These are phyloP conservation scores for Tragelaphus buxtoni DNA, from an alignment of 2,113 vertebrate species.

Conservation along the genomic window DNA sequence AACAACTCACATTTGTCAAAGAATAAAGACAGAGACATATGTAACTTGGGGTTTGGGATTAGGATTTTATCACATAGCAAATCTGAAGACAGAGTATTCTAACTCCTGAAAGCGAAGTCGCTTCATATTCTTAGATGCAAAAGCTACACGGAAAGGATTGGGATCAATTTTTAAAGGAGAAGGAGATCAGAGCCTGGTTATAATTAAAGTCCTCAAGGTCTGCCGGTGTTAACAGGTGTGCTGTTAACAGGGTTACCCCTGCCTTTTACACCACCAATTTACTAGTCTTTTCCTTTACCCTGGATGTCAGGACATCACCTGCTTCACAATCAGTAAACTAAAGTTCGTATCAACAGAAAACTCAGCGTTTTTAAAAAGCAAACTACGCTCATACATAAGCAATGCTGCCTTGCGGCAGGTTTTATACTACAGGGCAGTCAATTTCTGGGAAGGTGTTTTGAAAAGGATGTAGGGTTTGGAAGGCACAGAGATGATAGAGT, in stretches of 20 bases:
- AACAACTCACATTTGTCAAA: background rate
- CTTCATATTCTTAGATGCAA: background rate
- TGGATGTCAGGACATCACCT: background rate
- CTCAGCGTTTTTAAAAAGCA: background rate
- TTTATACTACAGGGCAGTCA: background rate
- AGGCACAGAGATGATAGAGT: constrained; percentile 75
- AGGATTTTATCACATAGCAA: background rate
- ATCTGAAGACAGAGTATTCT: background rate
- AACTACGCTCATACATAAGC: background rate
- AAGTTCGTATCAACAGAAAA: constrained; percentile 2
- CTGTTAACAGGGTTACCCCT: background rate
- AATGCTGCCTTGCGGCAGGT: background rate
- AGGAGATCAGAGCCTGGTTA: background rate
- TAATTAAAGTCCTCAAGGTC: background rate
- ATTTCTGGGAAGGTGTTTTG: constrained; percentile 25
- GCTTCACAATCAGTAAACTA: background rate
- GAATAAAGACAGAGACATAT: background rate
- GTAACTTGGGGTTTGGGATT: background rate
- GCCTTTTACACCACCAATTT: background rate
- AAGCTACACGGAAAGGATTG: background rate
- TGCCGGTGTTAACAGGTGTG: background rate
- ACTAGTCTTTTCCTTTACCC: background rate
- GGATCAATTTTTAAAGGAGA: background rate
- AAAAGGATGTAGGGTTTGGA: constrained; percentile 34
- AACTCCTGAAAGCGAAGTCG: background rate